Evolutionary conservation across 2,888 invertebrate species (phyloP).

Genomic region (Abscondita cerata): DNA sequence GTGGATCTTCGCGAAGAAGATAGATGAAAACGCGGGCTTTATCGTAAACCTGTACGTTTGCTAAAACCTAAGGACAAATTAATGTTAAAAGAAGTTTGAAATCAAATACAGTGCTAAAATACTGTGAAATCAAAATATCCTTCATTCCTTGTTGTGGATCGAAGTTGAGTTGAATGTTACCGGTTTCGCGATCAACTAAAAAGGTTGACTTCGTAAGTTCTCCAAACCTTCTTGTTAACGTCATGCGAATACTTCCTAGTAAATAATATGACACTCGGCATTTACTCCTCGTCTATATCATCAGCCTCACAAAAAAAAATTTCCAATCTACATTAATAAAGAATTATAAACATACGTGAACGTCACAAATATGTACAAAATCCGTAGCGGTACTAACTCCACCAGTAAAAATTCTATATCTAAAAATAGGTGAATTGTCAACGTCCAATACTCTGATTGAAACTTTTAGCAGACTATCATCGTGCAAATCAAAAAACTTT

Average conservation of each 20-base stretch:
- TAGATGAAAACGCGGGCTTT: slow-evolving; percentile 90
- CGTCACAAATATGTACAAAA: slow-evolving; percentile 83
- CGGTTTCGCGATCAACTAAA: slow-evolving; percentile 80
- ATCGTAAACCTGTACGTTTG: slow-evolving; percentile 84
- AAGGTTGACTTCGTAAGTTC: slow-evolving; percentile 82
- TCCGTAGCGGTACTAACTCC: slow-evolving; percentile 93
- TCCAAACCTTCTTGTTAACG: slow-evolving; percentile 84
- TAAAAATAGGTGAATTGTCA: slow-evolving; percentile 88
- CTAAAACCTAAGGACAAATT: slow-evolving; percentile 68
- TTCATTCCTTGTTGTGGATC: slow-evolving; percentile 96
- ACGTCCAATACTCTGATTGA: slow-evolving; percentile 79
- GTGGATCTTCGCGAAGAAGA: slow-evolving; percentile 89
- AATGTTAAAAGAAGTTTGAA: neutral
- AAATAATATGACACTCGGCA: slow-evolving; percentile 79
- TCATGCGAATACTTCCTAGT: slow-evolving; percentile 81
- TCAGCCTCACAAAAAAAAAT: too few species aligned
- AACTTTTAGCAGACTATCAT: slow-evolving; percentile 75
- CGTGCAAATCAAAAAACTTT: slow-evolving; percentile 64
- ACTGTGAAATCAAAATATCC: slow-evolving; percentile 95
- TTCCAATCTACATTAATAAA: too few species aligned
- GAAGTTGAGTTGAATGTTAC: slow-evolving; percentile 87
- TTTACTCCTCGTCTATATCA: slow-evolving; percentile 81
- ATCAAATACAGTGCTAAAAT: too few species aligned
- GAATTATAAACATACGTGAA: slow-evolving; percentile 65
- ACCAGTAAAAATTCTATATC: slow-evolving; percentile 84